Base-by-base conservation (phyloP, 2,888 invertebrate species). In the Julus scanicus region DNA sequence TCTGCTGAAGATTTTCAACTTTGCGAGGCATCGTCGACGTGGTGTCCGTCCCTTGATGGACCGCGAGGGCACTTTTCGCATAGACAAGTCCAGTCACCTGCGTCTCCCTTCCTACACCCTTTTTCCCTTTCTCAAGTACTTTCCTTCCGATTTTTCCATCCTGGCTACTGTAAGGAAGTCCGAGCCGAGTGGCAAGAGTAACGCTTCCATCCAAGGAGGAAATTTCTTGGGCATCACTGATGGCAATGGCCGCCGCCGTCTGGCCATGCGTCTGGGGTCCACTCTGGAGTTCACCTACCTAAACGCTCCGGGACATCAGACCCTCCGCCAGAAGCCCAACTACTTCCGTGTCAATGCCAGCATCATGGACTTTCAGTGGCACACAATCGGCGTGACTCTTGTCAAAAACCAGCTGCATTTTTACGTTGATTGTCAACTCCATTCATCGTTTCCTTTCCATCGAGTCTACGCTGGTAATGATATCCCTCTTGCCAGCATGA, bases 191-290 rank as follows among this genome's bases (percentile, higher is more conserved):
- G 40, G 40, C 80, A 48, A 84, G 49, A 53, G 29, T 4, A 88
- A 37, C 57, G 53, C 48, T 0, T 40, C 44, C n/a, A 48, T 40
- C 37, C 40, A 49, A 48, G 86, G 86, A n/a, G 87, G 53, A 6
- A 87, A 87, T 40, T 84, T 88, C 39, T 87, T 87, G 88, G 88
- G 87, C 44, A 84, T 88, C 40, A 88, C 88, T 8, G 88, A 88
- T 63, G 88, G 87, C 39, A 88, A 88, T 84, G 88, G 87, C 13
- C 87, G 88, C 4, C 87, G 88, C 11, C 53, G 88, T 37, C 39
- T 88, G 84, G 87, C 88, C 63, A 39, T 88, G 39, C 83, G 87
- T 20, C 37, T 87, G 40, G 86, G 88, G 15, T 37, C 83, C 84
- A 63, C 44, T n/a, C 44, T 87, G 37, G 88, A 88, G 84, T 80